These are phyloP conservation scores for Drosophila dunni DNA, from an alignment of 1,140 invertebrate genomes.

Conservation along the genomic window DNA sequence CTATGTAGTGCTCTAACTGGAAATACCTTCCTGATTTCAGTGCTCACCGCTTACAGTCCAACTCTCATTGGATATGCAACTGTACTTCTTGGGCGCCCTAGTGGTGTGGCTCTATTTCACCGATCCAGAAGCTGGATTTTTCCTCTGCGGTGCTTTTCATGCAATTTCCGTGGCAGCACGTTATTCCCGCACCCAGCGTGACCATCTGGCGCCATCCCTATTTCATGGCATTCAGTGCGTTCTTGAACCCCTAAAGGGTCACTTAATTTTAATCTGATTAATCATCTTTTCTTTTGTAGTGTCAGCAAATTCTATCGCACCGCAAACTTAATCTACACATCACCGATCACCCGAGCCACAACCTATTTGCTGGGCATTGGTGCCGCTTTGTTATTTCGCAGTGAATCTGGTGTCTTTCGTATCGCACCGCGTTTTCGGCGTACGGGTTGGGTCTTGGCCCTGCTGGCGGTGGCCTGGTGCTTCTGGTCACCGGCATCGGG, in stretches of 20 bases:
- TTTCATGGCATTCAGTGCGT: conserved; percentile 89
- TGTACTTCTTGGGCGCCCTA: conserved; percentile 90
- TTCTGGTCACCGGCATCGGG: conserved; percentile 87
- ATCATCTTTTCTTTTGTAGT: conserved; percentile 82
- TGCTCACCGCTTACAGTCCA: conserved; percentile 90
- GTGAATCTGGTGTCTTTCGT: conserved; percentile 85
- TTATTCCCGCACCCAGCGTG: conserved; percentile 86
- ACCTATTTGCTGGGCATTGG: conserved; percentile 88
- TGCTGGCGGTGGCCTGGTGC: conserved; percentile 85
- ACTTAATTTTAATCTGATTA: background rate
- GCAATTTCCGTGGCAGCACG: conserved; percentile 87
- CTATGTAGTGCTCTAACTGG: background rate
- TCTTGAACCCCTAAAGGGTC: background rate
- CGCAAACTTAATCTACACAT: conserved; percentile 87
- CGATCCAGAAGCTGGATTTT: conserved; percentile 85
- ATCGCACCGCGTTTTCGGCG: conserved; percentile 83
- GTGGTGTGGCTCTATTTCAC: conserved; percentile 88
- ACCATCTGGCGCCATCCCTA: conserved; percentile 87
- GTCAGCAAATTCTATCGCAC: conserved; percentile 88
- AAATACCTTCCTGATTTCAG: conserved; percentile 76
- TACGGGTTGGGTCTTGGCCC: conserved; percentile 85
- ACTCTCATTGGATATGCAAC: conserved; percentile 92
- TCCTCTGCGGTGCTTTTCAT: conserved; percentile 86
- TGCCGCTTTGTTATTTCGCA: conserved; percentile 86
- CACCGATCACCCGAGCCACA: conserved; percentile 87